Percentiles rank a stretch among this genome's conserved stretches.
Conservation (phyloP, 35 echinoderm and acorn worm genomes). For the Ophioderma brevispina region DNA sequence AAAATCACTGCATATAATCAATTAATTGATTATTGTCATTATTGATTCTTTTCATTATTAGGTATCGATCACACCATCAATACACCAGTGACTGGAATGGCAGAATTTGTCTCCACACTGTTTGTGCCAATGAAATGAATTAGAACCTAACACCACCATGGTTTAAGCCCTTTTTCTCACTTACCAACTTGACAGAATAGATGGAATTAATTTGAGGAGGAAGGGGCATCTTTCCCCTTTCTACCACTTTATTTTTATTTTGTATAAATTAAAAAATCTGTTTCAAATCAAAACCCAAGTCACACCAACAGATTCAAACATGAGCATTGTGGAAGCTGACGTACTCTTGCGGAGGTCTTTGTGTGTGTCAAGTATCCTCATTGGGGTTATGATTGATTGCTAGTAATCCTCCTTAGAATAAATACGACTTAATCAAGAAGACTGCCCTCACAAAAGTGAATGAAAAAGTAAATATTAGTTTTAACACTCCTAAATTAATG, state of each 20-base stretch:
- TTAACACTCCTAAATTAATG: too few relatives aligned
- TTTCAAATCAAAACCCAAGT: not conserved
- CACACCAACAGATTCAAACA: too few relatives aligned
- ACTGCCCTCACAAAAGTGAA: not conserved
- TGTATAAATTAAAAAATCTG: constrained; percentile 15
- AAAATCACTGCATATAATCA: too few relatives aligned
- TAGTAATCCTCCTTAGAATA: not conserved
- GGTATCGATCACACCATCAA: too few relatives aligned
- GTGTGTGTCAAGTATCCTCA: not conserved
- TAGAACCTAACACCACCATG: not conserved
- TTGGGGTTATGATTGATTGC: not conserved
- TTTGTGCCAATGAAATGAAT: too few relatives aligned
- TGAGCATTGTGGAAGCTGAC: not conserved
- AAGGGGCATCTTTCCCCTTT: not conserved
- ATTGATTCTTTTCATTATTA: too few relatives aligned
- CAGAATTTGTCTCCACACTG: too few relatives aligned
- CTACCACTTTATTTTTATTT: not conserved
- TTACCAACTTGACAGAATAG: constrained; percentile 6
- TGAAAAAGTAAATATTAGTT: too few relatives aligned
- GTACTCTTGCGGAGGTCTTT: not conserved
- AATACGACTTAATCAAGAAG: not conserved
- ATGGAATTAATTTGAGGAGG: not conserved
- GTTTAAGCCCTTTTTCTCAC: too few relatives aligned
- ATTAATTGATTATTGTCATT: too few relatives aligned
- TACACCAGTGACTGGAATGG: too few relatives aligned